Percentiles rank a stretch among this genome's conserved stretches.
Conservation (phyloP, 2,113 vertebrate genomes). For the Pipa parva region DNA sequence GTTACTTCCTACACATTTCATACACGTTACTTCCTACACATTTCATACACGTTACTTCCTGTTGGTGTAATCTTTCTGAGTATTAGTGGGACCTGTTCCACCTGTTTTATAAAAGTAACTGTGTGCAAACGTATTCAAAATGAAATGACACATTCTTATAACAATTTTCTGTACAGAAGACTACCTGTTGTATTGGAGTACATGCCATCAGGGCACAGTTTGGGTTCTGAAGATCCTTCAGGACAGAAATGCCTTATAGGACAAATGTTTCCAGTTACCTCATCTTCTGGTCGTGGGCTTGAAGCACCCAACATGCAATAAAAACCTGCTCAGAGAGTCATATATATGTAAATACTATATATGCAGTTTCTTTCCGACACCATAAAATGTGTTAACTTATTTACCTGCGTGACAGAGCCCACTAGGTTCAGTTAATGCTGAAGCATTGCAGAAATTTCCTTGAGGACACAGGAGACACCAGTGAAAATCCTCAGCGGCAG, state of each 20-base stretch:
- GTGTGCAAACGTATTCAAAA: no score
- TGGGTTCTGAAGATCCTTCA: constrained; percentile 63
- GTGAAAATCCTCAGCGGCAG: constrained; percentile 63
- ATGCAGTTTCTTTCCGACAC: no score
- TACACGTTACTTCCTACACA: no score
- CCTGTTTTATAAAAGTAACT: no score
- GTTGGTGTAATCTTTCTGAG: no score
- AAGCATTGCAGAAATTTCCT: constrained; percentile 72
- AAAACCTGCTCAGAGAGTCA: constrained; percentile 61
- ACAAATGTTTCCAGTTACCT: constrained; percentile 64
- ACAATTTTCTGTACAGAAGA: accelerated
- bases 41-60: no score
- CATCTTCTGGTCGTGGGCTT: constrained; percentile 63
- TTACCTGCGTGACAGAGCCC: constrained; percentile 67
- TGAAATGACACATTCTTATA: no score
- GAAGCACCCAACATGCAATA: constrained; percentile 67
- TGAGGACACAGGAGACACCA: constrained; percentile 76
- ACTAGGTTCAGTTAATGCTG: constrained; percentile 64
- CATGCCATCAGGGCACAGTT: constrained; percentile 62
- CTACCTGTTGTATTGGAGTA: constrained; percentile 70
- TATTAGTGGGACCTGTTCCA: no score
- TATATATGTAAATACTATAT: no score
- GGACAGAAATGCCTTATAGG: constrained; percentile 71
- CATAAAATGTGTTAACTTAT: background rate
- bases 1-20: no score